A percentile compares a stretch with the other conserved stretches of the same genome.
phyloP scores from a whole-genome alignment of 1,140 invertebrate genomes.

The Oscheius sp. region DNA sequence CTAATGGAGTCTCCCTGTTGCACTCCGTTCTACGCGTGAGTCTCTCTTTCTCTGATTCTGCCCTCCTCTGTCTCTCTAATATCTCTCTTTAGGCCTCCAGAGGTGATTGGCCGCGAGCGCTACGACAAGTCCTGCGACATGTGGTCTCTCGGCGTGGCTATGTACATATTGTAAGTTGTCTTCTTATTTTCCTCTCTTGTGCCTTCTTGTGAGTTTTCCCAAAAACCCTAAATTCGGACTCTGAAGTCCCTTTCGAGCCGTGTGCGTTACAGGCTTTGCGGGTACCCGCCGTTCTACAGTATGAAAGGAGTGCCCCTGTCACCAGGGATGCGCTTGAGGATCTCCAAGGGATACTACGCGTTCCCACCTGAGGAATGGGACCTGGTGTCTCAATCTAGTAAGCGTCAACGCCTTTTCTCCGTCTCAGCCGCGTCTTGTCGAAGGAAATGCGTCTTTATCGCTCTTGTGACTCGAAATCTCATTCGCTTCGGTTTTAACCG shows the following conservation, averaged over 20 bases:
- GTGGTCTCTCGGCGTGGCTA: slow-evolving; percentile 94
- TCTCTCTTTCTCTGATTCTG: not conserved
- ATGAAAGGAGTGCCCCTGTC: slow-evolving; percentile 92
- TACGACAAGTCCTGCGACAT: slow-evolving; percentile 99
- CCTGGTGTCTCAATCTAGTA: slow-evolving; percentile 79
- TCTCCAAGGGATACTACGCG: slow-evolving; percentile 88
- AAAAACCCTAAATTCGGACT: not conserved
- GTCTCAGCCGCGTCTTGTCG: not conserved
- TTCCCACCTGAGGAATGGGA: slow-evolving; percentile 93
- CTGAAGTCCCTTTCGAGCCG: not conserved
- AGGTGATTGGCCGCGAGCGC: slow-evolving; percentile 91
- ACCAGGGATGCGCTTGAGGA: slow-evolving; percentile 95
- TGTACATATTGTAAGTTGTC: slow-evolving; percentile 86
- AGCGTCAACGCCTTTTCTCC: slow-evolving; percentile 13
- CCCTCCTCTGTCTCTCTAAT: not conserved
- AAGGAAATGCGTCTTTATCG: not conserved
- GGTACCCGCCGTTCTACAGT: slow-evolving; percentile 95
- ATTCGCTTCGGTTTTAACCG: not conserved
- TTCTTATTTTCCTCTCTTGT: slow-evolving; percentile 40
- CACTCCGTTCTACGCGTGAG: slow-evolving; percentile 88
- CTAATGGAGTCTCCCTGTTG: slow-evolving; percentile 94
- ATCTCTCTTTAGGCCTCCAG: slow-evolving; percentile 69
- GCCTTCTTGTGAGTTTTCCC: not conserved
- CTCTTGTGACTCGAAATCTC: not conserved
- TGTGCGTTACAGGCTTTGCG: slow-evolving; percentile 73